Evolutionary conservation across 2,797 vertebrate species (phyloP), one percentile per base, ranked within the genome.

Genomic region (Hemibagrus guttatus): DNA sequence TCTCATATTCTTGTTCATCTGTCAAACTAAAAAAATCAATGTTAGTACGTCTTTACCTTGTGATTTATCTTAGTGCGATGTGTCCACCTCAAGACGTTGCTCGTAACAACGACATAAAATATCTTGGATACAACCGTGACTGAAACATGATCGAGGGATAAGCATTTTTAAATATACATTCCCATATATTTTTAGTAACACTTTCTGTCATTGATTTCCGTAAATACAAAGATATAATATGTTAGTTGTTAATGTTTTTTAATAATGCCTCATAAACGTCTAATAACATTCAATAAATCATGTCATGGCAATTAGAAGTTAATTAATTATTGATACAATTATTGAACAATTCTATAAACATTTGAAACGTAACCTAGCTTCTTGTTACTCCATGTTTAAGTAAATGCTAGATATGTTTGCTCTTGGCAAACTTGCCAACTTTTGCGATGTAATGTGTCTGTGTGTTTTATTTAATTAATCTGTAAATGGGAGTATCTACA

Each of bases 1-100:
- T 87, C 19, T 79, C n/a, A 58, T 68, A 42, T 83, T 83, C 31
- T 81, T 87, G 2, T 35, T 66, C 17, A 85, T 31, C 68, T 26
- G 16, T 64, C 28, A 76, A 35, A 68, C 61, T 64, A 17, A 76
- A 76, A 76, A 74, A 11, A 16, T n/a, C 11, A 28, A 19, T 79
- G 46, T 49, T 74, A 16, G 26, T 69, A 26, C 46, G 8, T 66
- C 17, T 81, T 19, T 39, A 0, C 79, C 83, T 35, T 74, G 64
- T 39, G 4, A 71, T 59, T 82, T 39, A 68, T 78, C 35, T 54
- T 28, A 39, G 16, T 6, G 11, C 39, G 42, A 52, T 26, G 6
- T 68, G 35, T 39, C 16, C 49, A 58, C 61, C 28, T 78, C 49
- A 75, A 75, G 23, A 49, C 9, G 28, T 28, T 85, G 1, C 21